A percentile compares a stretch with the other conserved stretches of the same genome.
phyloP scores from a whole-genome alignment of 2,797 vertebrate species.

The Botia kubotai region DNA sequence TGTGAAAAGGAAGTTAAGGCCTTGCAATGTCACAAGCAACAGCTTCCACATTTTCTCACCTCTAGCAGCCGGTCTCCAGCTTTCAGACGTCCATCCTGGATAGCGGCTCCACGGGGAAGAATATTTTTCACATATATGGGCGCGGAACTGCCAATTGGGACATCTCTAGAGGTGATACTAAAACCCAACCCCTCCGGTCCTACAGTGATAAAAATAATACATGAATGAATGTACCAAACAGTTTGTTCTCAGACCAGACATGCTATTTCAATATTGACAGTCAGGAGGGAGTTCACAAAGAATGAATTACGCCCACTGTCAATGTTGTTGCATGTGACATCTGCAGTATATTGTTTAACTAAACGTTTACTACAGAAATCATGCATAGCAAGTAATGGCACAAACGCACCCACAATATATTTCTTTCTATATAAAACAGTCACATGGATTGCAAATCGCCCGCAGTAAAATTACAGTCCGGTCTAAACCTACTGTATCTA shows the following conservation, averaged over 20 bases:
- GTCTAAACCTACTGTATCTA: slow-evolving; percentile 56
- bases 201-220: slow-evolving; percentile 57
- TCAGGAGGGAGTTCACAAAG: not conserved
- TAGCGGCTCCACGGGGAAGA: slow-evolving; percentile 92
- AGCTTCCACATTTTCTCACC: slow-evolving; percentile 72
- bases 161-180: slow-evolving; percentile 96
- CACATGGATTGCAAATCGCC: slow-evolving; percentile 48
- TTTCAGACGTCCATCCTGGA: slow-evolving; percentile 93
- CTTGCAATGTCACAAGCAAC: slow-evolving; percentile 6
- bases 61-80: slow-evolving; percentile 92
- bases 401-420: not conserved
- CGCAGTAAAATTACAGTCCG: slow-evolving; percentile 65
- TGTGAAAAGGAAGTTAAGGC: not conserved
- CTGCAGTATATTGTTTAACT: not conserved
- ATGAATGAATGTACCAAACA: not conserved
- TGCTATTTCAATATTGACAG: not conserved
- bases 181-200: slow-evolving; percentile 96
- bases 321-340: not conserved
- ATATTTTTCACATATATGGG: slow-evolving; percentile 98
- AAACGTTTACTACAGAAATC: not conserved
- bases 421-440: slow-evolving; percentile 46
- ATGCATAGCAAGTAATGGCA: not conserved
- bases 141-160: slow-evolving; percentile 92
- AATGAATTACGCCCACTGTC: too few species aligned
- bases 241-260: not conserved